phyloP scores from a whole-genome alignment of 2,113 vertebrate species.

The Dascyllus trimaculatus region DNA sequence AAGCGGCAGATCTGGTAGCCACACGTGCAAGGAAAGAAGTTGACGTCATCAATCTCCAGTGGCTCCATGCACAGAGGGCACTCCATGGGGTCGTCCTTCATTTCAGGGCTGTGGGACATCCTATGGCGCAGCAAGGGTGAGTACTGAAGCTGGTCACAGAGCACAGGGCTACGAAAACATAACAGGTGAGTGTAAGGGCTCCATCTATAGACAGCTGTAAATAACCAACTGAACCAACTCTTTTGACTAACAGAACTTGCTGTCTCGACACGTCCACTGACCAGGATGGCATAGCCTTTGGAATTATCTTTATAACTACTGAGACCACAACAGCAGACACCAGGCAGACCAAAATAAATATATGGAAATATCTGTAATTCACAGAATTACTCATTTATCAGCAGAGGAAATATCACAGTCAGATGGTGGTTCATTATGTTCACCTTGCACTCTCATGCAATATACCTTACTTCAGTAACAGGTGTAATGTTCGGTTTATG shows the following conservation, averaged over 20 bases:
- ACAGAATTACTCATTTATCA: background rate
- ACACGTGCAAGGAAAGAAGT: constrained; percentile 99
- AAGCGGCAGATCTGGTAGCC: constrained; percentile 99
- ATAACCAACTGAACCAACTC: background rate
- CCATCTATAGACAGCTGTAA: background rate
- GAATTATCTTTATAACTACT: background rate
- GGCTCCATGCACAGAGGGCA: constrained; percentile 99
- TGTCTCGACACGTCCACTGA: background rate
- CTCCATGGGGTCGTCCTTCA: constrained; percentile 98
- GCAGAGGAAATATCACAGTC: background rate
- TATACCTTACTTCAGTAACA: background rate
- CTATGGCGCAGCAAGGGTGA: constrained; percentile 72
- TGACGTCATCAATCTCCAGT: constrained; percentile 98
- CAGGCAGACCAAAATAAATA: background rate
- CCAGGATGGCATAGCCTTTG: background rate
- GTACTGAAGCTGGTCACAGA: constrained; percentile 68
- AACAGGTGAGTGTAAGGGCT: constrained; percentile 3
- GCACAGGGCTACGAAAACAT: constrained; percentile 59
- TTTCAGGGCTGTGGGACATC: constrained; percentile 99
- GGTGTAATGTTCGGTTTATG: background rate
- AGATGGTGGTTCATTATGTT: background rate
- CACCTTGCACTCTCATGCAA: background rate
- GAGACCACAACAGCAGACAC: background rate
- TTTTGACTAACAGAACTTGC: background rate
- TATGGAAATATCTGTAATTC: background rate